Conservation (phyloP, 2,888 invertebrate genomes). For the Rhamnusium bicolor region DNA sequence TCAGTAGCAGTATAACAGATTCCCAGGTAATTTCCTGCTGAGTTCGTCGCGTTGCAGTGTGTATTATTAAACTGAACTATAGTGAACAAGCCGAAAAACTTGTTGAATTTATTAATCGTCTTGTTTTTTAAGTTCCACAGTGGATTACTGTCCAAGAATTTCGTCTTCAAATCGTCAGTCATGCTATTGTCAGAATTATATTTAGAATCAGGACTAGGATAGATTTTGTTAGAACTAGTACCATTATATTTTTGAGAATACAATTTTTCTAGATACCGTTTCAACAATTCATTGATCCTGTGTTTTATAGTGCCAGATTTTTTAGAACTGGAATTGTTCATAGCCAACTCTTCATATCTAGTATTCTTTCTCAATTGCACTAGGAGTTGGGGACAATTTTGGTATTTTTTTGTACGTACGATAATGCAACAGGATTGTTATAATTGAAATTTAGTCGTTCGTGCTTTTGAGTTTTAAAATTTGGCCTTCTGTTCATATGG, state of each 20-base stretch:
- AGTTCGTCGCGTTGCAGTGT: slow-evolving; percentile 74
- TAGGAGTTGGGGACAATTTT: slow-evolving; percentile 23
- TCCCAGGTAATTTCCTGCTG: slow-evolving; percentile 77
- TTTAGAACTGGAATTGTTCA: neutral
- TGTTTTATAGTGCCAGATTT: slow-evolving; percentile 36
- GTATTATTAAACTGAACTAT: slow-evolving; percentile 81
- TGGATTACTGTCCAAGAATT: slow-evolving; percentile 51
- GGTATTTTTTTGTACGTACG: slow-evolving; percentile 49
- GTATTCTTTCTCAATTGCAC: slow-evolving; percentile 8
- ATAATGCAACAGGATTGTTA: neutral
- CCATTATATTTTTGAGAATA: slow-evolving; percentile 53
- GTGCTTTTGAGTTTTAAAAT: slow-evolving; percentile 37
- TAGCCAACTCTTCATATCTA: slow-evolving; percentile 3
- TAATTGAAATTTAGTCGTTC: slow-evolving; percentile 15
- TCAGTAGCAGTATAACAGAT: slow-evolving; percentile 80
- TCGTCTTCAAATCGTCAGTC: slow-evolving; percentile 40
- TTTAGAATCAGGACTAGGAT: neutral
- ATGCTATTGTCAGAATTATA: neutral
- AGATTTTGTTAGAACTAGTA: neutral
- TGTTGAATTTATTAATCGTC: slow-evolving; percentile 64
- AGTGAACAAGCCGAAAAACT: slow-evolving; percentile 80
- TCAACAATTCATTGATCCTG: slow-evolving; percentile 56
- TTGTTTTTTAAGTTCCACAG: slow-evolving; percentile 62
- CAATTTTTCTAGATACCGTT: slow-evolving; percentile 56
- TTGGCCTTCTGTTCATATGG: slow-evolving; percentile 38